Percentiles rank a stretch among this genome's conserved stretches.
phyloP scores from a whole-genome alignment of 1,140 invertebrate species.

The Luehdorfia chinensis region DNA sequence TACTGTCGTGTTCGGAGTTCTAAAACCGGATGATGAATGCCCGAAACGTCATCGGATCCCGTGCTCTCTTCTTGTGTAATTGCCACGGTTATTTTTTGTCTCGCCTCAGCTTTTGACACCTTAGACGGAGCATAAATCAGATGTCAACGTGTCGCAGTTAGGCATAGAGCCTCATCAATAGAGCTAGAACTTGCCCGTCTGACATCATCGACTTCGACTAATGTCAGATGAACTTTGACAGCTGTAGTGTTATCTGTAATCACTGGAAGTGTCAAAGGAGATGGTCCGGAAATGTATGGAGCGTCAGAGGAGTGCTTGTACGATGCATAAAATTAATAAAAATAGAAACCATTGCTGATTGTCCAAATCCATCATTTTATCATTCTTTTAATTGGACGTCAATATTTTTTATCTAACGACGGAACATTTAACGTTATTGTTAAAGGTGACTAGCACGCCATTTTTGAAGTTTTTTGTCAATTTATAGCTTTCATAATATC shows the following conservation, averaged over 20 bases:
- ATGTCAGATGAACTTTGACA: constrained; percentile 48
- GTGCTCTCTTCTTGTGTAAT: constrained; percentile 47
- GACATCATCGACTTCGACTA: constrained; percentile 51
- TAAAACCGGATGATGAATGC: constrained; percentile 59
- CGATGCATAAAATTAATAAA: too few species aligned
- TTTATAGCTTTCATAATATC: too few species aligned
- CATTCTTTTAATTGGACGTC: too few species aligned
- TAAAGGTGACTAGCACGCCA: too few species aligned
- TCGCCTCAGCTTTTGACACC: constrained; percentile 53
- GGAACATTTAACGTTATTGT: too few species aligned
- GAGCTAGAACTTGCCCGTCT: constrained; percentile 41
- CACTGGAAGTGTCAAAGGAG: background rate
- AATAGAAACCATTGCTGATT: too few species aligned
- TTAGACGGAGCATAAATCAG: constrained; percentile 64
- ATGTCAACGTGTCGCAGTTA: constrained; percentile 62
- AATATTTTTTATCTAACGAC: too few species aligned
- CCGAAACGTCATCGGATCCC: constrained; percentile 37
- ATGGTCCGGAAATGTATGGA: too few species aligned
- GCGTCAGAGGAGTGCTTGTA: too few species aligned
- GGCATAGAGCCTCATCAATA: constrained; percentile 38
- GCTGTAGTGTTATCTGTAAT: constrained; percentile 16
- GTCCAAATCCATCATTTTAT: too few species aligned
- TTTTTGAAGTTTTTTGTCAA: too few species aligned
- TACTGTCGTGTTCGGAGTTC: constrained; percentile 40
- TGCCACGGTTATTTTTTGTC: constrained; percentile 56